Percentiles rank a stretch among this genome's conserved stretches.
Evolutionary conservation across 2,113 vertebrate genomes (phyloP).

Genomic region (Myrmecophaga tridactyla): DNA sequence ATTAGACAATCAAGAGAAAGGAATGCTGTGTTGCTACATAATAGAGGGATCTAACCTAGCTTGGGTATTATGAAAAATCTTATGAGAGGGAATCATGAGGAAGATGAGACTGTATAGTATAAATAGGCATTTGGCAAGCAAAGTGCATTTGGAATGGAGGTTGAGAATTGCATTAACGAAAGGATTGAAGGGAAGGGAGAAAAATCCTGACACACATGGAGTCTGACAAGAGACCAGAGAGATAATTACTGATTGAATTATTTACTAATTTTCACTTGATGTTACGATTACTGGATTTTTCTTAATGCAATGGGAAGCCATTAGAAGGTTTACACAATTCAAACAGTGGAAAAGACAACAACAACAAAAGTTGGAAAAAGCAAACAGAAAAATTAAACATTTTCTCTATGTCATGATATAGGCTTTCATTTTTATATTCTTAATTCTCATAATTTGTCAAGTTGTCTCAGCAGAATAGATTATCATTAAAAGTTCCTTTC

Average conservation of each 20-base stretch:
- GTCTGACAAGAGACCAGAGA: background rate
- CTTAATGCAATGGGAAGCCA: background rate
- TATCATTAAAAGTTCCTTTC: background rate
- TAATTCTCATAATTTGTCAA: background rate
- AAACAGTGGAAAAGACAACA: background rate
- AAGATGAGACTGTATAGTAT: background rate
- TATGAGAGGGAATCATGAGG: background rate
- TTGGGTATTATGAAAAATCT: background rate
- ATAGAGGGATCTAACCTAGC: background rate
- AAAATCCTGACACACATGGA: background rate
- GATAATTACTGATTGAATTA: background rate
- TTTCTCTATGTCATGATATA: background rate
- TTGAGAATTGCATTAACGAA: too few relatives aligned
- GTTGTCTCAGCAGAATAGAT: background rate
- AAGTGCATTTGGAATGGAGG: rapidly evolving
- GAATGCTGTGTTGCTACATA: background rate
- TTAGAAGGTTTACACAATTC: background rate
- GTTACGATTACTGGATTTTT: background rate
- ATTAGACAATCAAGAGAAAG: background rate
- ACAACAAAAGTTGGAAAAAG: background rate
- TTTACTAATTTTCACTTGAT: background rate
- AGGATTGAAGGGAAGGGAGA: background rate
- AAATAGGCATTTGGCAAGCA: rapidly evolving
- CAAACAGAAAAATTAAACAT: background rate
- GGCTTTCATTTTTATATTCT: background rate